A percentile compares a stretch with the other conserved stretches of the same genome.
Conservation (phyloP, 2,888 invertebrate genomes). For the Tenthredo notha region DNA sequence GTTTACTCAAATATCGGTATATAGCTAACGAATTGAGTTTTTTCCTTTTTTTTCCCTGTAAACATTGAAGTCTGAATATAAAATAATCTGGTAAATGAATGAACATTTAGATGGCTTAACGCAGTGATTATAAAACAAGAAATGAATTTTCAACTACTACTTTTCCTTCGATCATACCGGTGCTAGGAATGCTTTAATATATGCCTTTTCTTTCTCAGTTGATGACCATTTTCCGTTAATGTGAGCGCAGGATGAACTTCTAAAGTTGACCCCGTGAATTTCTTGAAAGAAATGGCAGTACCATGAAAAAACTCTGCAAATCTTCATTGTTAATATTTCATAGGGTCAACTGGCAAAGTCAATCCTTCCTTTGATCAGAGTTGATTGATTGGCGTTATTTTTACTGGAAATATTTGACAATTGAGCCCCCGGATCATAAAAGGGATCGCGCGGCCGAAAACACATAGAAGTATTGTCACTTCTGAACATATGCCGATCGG, state of each 20-base stretch:
- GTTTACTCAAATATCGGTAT: not conserved
- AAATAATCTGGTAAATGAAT: not conserved
- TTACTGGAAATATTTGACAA: conserved; percentile 39
- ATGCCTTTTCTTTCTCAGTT: not conserved
- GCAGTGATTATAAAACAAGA: not conserved
- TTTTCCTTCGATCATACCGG: not conserved
- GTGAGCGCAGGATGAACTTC: not conserved
- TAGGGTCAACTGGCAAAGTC: not conserved
- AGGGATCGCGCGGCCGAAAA: no score
- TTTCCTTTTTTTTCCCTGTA: not conserved
- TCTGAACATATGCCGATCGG: no score
- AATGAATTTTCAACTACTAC: not conserved
- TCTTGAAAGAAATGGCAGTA: not conserved
- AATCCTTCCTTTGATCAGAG: not conserved
- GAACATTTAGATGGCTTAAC: not conserved
- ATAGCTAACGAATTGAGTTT: not conserved
- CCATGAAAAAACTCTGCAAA: not conserved
- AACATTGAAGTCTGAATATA: not conserved
- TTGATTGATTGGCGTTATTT: conserved; percentile 23
- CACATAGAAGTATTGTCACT: no score
- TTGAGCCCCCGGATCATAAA: no score
- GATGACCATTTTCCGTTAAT: not conserved
- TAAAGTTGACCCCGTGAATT: not conserved
- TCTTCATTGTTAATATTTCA: not conserved
- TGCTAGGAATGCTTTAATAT: not conserved